These are phyloP conservation scores for Ophion ventricosus DNA, from an alignment of 2,888 invertebrate species.

Conservation along the genomic window DNA sequence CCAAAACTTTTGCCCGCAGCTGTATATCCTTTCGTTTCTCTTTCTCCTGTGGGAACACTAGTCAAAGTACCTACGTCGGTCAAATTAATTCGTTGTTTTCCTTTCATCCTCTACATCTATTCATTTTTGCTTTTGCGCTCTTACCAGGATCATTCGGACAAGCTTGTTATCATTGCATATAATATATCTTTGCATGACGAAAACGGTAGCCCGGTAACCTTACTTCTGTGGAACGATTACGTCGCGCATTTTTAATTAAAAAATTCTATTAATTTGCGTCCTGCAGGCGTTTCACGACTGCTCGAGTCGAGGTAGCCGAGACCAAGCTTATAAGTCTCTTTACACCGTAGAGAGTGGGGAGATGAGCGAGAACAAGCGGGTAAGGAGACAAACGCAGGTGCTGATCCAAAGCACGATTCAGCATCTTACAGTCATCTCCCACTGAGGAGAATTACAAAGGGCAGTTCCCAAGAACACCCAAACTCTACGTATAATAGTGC, in stretches of 20 bases:
- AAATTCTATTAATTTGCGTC: constrained; percentile 78
- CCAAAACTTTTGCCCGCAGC: too few species aligned
- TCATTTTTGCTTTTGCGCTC: constrained; percentile 27
- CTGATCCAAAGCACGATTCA: constrained; percentile 39
- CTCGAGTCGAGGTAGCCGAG: constrained; percentile 8
- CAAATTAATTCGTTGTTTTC: constrained; percentile 19
- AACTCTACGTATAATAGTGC: constrained; percentile 5
- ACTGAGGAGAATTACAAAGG: constrained; percentile 51
- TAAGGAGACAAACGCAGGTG: constrained; percentile 44
- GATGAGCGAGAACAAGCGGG: constrained; percentile 42
- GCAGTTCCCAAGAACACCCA: constrained; percentile 42
- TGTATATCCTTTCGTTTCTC: not conserved
- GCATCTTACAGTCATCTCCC: constrained; percentile 17
- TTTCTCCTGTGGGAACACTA: constrained; percentile 3
- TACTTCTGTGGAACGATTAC: constrained; percentile 72
- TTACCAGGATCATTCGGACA: constrained; percentile 5
- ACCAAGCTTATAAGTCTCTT: not conserved
- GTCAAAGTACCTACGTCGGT: constrained; percentile 1
- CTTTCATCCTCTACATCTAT: constrained; percentile 6
- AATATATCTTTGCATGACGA: constrained; percentile 48
- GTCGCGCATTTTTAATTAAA: constrained; percentile 78
- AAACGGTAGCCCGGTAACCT: constrained; percentile 46
- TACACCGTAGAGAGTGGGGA: not conserved
- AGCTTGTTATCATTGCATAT: constrained; percentile 38
- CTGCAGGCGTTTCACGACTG: constrained; percentile 5